Base-by-base conservation (phyloP, 2,888 invertebrate genomes). In the Drosophila birchii region DNA sequence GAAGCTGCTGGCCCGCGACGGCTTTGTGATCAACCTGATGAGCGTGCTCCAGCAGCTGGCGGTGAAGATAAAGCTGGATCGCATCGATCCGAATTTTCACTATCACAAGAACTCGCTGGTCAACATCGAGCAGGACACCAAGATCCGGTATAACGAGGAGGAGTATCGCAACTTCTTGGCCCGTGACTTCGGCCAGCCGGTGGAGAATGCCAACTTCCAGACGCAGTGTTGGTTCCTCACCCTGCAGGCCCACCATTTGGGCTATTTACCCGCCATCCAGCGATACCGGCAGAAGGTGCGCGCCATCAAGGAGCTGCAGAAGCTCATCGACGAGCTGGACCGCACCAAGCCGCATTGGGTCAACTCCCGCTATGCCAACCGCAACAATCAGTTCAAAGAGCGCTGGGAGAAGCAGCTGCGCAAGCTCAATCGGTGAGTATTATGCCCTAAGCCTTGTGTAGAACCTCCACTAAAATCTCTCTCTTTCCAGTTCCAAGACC, bases 191-290 rank as follows among this genome's bases (percentile, higher is more conserved):
- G 34, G 76, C 11, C 20, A 55, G 5, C 77, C 78, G 7, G 82
- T 64, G 29, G 60, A 47, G 94, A 96, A 75, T 97, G 97, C 96
- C 4, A 98, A 98, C 90, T 99, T 99, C 93, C 96, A 97, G 76
- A 98, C 99, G 0, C 97, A 98, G 81, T 99, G 99, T 91, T 99
- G 99, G 97, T 99, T 98, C 93, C 94, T 99, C 53, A 98, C 99
- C 0, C 94, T 99, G 44, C 97, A 98, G 92, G 96, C 97, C 92
- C 98, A 98, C 92, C 98, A 99, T 91, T 94, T 99, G 67, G 96
- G 98, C 11, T 94, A 99, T 61, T 94, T 98, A 79, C 98, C 99
- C 0, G 96, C 97, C 5, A 94, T 97, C 55, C 96, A 97, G 88
- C 97, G 97, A 78, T 96, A 97, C 90, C 95, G 96, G 80, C 94